These are phyloP conservation scores for Acanthis flammea DNA, from an alignment of 2,797 vertebrate species.

Conservation along the genomic window DNA sequence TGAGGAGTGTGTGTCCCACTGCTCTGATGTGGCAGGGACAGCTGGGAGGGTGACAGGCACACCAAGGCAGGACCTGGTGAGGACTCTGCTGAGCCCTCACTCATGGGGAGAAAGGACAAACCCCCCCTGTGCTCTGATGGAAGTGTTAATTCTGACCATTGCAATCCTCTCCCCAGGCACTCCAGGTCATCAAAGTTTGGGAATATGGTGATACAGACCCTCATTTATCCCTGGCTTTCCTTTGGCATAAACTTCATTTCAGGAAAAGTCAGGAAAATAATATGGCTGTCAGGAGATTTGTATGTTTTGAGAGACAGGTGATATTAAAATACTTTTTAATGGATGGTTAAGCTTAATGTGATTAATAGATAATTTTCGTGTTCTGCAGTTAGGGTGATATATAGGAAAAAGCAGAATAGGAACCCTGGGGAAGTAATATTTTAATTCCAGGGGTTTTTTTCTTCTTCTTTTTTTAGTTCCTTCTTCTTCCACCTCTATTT, in stretches of 20 bases:
- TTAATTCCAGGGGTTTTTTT: not conserved
- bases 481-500: accelerated
- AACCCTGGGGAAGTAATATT: not conserved
- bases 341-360: not conserved
- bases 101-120: not conserved
- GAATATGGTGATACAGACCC: not conserved
- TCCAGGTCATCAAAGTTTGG: not conserved
- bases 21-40: not conserved
- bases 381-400: not conserved
- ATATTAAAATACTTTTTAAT: not conserved
- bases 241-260: not conserved
- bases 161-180: not conserved
- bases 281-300: not conserved
- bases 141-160: not conserved
- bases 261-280: not conserved
- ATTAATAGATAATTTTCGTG: not conserved
- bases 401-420: not conserved
- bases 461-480: not conserved
- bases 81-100: not conserved
- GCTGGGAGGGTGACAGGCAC: not conserved
- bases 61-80: no score
- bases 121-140: accelerated
- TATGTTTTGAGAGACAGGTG: not conserved
- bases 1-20: not conserved
- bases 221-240: not conserved